A percentile compares a stretch with the other conserved stretches of the same genome.
These are phyloP conservation scores for Enteromius mattozi DNA, from an alignment of 2,797 vertebrate genomes.

Conservation along the genomic window DNA sequence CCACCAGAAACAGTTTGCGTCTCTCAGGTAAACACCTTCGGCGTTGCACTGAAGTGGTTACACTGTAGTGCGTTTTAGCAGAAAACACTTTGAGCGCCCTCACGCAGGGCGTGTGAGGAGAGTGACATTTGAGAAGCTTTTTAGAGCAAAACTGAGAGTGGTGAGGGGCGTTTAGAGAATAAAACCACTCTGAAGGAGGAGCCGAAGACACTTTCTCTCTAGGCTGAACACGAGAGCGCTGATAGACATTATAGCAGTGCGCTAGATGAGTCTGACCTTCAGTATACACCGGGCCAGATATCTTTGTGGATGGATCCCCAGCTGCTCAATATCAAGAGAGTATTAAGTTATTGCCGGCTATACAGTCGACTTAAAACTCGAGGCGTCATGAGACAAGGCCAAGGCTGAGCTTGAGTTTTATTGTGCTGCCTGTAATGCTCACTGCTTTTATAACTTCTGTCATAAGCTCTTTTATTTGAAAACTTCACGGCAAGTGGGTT, in stretches of 20 bases:
- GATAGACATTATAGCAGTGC: slow-evolving; percentile 44
- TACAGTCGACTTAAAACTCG: slow-evolving; percentile 1
- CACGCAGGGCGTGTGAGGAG: slow-evolving; percentile 26
- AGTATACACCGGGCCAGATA: slow-evolving; percentile 50
- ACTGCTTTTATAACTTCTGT: slow-evolving; percentile 39
- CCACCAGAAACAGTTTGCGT: background rate
- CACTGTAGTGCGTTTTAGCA: slow-evolving; percentile 19
- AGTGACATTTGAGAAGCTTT: slow-evolving; percentile 59
- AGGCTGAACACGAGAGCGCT: slow-evolving; percentile 50
- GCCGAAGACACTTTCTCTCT: slow-evolving; percentile 43
- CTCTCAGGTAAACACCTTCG: background rate
- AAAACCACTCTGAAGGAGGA: slow-evolving; percentile 46
- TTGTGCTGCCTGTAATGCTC: slow-evolving; percentile 22
- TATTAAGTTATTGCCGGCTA: slow-evolving; percentile 39
- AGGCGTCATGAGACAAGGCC: slow-evolving; percentile 26
- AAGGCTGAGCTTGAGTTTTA: slow-evolving; percentile 19
- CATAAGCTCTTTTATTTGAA: slow-evolving; percentile 44
- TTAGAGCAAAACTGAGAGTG: slow-evolving; percentile 39
- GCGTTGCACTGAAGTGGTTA: slow-evolving; percentile 12
- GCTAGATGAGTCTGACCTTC: slow-evolving; percentile 55
- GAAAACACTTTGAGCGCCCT: slow-evolving; percentile 11
- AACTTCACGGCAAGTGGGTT: slow-evolving; percentile 35
- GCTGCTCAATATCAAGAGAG: slow-evolving; percentile 45
- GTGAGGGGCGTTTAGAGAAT: slow-evolving; percentile 53
- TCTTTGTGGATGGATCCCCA: slow-evolving; percentile 42